phyloP scores from a whole-genome alignment of 2,888 invertebrate genomes.

The Clunio marinus region DNA sequence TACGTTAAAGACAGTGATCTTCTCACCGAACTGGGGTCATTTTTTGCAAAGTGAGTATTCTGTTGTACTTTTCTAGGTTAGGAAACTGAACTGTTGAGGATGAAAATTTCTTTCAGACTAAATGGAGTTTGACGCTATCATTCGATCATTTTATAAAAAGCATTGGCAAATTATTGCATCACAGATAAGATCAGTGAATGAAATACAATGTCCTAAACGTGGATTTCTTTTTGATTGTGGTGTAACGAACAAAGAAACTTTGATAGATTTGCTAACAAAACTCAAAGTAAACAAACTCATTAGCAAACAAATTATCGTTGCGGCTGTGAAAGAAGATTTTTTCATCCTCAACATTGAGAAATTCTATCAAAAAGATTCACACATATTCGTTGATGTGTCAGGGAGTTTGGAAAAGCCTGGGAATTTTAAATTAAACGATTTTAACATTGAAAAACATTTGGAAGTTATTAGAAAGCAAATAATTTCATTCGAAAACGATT shows the following conservation, averaged over 20 bases:
- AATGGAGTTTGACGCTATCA: slow-evolving; percentile 1
- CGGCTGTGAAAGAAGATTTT: not conserved
- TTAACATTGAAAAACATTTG: not conserved
- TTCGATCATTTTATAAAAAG: not conserved
- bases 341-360: slow-evolving; percentile 28
- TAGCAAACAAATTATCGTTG: not conserved
- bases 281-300: not conserved
- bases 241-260: not conserved
- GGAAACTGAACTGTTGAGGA: not conserved
- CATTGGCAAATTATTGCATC: slow-evolving; percentile 16
- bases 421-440: not conserved
- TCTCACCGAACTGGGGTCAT: slow-evolving; percentile 7
- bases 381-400: slow-evolving; percentile 6
- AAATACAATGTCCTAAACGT: not conserved
- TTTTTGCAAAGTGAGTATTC: slow-evolving; percentile 12
- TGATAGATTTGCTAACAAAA: not conserved
- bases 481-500: not conserved
- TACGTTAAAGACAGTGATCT: not conserved
- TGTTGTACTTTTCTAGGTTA: not conserved
- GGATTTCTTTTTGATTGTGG: slow-evolving; percentile 26
- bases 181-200: not conserved
- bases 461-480: not conserved
- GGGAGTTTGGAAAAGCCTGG: not conserved
- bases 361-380: not conserved
- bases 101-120: slow-evolving; percentile 9